Conservation (phyloP, 2,888 invertebrate genomes). For the Timema cristinae region DNA sequence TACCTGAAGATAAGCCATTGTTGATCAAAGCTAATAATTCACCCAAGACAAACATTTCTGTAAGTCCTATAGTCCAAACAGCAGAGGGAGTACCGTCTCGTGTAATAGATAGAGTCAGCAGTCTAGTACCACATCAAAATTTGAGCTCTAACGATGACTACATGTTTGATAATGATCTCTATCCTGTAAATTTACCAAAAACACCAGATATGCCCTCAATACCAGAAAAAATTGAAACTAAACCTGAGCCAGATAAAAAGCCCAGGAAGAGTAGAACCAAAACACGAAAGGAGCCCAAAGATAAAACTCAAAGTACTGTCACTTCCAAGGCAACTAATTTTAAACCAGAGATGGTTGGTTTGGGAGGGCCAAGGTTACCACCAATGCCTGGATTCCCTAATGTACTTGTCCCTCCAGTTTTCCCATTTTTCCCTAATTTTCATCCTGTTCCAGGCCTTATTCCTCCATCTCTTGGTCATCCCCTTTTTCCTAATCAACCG, state of each 20-base stretch:
- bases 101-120: slow-evolving; percentile 34
- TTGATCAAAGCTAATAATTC: too few species aligned
- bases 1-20: too few species aligned
- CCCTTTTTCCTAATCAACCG: slow-evolving; percentile 48
- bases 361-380: slow-evolving; percentile 40
- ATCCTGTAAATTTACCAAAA: slow-evolving; percentile 50
- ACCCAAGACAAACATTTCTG: too few species aligned
- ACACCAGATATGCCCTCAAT: slow-evolving; percentile 56
- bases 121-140: slow-evolving; percentile 37
- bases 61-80: slow-evolving; percentile 15
- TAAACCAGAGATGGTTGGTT: slow-evolving; percentile 33
- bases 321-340: too few species aligned
- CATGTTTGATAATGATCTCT: neutral
- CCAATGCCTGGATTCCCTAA: slow-evolving; percentile 42
- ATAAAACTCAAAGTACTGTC: too few species aligned
- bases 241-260: slow-evolving; percentile 47
- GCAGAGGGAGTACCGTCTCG: slow-evolving; percentile 20
- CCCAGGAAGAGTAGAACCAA: slow-evolving; percentile 50
- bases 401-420: slow-evolving; percentile 46
- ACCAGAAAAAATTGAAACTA: slow-evolving; percentile 44
- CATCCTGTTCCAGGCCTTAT: slow-evolving; percentile 50
- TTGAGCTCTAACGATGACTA: slow-evolving; percentile 40
- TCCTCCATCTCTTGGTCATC: slow-evolving; percentile 54
- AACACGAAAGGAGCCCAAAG: slow-evolving; percentile 38
- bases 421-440: slow-evolving; percentile 42